These are phyloP conservation scores for Adineta ricciae DNA, from an alignment of 2,888 invertebrate genomes.

Conservation along the genomic window DNA sequence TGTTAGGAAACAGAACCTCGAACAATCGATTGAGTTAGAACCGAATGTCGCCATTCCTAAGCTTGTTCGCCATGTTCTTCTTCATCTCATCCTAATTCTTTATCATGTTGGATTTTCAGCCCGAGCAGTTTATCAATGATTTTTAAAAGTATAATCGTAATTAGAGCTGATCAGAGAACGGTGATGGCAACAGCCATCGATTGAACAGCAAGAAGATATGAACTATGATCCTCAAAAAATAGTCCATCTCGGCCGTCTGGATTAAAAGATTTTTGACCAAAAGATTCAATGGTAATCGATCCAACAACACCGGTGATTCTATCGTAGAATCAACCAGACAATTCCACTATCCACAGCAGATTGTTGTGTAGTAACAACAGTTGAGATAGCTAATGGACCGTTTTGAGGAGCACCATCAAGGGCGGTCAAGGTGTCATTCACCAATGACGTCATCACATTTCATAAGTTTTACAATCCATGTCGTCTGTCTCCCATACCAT, in stretches of 20 bases:
- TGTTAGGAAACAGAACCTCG: neutral
- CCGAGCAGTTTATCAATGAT: neutral
- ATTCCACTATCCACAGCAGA: neutral
- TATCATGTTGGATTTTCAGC: neutral
- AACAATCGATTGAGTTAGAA: neutral
- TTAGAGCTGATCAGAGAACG: neutral
- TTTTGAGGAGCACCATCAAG: neutral
- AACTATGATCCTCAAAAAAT: neutral
- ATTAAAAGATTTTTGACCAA: neutral
- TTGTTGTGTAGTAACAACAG: neutral
- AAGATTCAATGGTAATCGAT: neutral
- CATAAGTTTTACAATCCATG: too few species aligned
- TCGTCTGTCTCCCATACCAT: too few species aligned
- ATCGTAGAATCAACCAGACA: neutral
- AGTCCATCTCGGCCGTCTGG: neutral
- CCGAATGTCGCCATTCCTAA: neutral
- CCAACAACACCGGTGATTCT: neutral
- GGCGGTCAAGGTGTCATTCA: too few species aligned
- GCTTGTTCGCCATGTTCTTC: slow-evolving; percentile 8
- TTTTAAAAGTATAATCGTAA: neutral
- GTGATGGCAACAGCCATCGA: neutral
- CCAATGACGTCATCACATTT: too few species aligned
- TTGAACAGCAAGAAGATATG: neutral
- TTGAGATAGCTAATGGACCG: neutral
- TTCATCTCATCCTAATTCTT: neutral